Evolutionary conservation across 2,888 invertebrate species (phyloP), one percentile per base, ranked within the genome.

Genomic region (Exephanes ischioxanthus): DNA sequence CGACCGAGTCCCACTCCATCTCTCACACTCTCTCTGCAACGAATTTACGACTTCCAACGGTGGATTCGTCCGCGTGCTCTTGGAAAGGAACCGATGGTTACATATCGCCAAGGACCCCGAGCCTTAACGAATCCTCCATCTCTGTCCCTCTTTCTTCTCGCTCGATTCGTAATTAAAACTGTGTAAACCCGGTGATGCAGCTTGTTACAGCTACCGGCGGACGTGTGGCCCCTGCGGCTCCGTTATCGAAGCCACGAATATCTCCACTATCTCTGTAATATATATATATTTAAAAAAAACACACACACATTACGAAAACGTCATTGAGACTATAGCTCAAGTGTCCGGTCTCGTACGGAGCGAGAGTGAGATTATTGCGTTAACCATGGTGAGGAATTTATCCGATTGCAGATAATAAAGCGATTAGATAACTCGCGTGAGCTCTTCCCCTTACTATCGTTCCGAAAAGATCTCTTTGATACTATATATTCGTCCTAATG

Each of bases 41-140:
- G 70, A 41, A 53, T 84, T 84, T 84, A 84, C 79, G 83, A 84
- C 83, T 84, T 80, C 80, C 75, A 55, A 26, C 45, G 37, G 75
- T 75, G 75, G 37, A 80, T 84, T 79, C 73, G 45, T 30, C 63
- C 53, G 79, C 19, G 79, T 48, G 68, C 68, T 58, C 70, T 70
- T 63, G 55, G 30, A 70, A 68, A 75, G 58, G 70, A 53, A 26
- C 72, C 67, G 75, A 71, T 80, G 71, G 84, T 72, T 84, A 63
- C 80, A 71, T 75, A 84, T 33, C 71, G 37, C 66, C 30, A 75
- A 76, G 76, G 48, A 84, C 76, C 22, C 14, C 75, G 76, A 71
- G 70, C 33, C 66, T 84, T 76, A 84, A 80, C 84, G 84, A 80
- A 84, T 80, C 55, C 71, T 33, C 80, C 58, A 6, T 80, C 84